A percentile compares a stretch with the other conserved stretches of the same genome.
These are phyloP conservation scores for Larimichthys crocea DNA, from an alignment of 2,113 vertebrate genomes.

Conservation along the genomic window DNA sequence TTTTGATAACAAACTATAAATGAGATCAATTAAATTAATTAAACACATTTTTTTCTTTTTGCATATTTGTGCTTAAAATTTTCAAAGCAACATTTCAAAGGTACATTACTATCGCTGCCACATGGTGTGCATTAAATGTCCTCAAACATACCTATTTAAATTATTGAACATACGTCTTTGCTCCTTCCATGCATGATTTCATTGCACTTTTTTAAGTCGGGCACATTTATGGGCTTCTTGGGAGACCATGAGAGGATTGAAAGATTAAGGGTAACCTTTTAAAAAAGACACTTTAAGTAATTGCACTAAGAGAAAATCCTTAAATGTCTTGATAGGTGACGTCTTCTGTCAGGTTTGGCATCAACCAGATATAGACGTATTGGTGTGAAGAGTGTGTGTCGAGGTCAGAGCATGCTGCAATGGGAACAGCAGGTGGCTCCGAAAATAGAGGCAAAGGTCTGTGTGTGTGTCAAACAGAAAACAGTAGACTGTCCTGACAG, in stretches of 20 bases:
- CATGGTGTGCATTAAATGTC: not conserved
- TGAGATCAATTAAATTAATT: no score
- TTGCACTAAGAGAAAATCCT: not conserved
- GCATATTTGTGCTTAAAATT: not conserved
- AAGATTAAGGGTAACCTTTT: not conserved
- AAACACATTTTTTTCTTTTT: not conserved
- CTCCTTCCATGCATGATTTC: not conserved
- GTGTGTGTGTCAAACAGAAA: slow-evolving; percentile 40
- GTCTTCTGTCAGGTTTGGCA: not conserved
- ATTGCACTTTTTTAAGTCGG: not conserved
- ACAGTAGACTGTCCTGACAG: slow-evolving; percentile 7
- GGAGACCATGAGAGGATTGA: not conserved
- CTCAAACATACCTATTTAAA: not conserved
- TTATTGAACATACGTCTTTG: slow-evolving; percentile 9
- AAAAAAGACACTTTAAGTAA: not conserved
- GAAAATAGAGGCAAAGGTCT: slow-evolving; percentile 40
- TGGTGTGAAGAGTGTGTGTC: not conserved
- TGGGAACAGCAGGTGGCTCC: slow-evolving; percentile 36
- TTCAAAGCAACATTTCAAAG: not conserved
- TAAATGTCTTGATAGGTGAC: not conserved
- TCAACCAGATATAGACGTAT: not conserved
- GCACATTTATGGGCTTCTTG: not conserved
- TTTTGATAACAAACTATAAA: not conserved
- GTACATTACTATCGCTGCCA: not conserved
- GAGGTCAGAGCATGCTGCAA: not conserved